Conservation (phyloP, 2,888 invertebrate species). For the Leptopterna dolabrata region DNA sequence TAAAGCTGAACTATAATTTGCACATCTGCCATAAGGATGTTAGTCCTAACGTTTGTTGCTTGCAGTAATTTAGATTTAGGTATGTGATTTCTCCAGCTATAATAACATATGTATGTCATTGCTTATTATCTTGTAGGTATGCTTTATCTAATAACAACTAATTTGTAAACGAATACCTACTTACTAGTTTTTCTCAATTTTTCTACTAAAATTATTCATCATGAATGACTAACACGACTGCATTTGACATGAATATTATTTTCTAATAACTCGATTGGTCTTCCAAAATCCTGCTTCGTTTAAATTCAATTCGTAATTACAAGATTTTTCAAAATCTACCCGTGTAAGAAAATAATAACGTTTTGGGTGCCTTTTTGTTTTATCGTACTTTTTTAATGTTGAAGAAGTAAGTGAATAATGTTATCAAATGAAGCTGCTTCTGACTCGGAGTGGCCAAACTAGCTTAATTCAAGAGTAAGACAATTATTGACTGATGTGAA, state of each 20-base stretch:
- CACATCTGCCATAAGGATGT: too few species aligned
- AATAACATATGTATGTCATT: too few species aligned
- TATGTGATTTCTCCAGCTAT: too few species aligned
- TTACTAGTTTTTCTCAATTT: too few species aligned
- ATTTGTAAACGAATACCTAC: too few species aligned
- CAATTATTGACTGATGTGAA: neutral
- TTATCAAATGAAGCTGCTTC: neutral
- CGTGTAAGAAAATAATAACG: neutral
- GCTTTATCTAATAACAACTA: too few species aligned
- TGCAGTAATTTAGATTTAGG: too few species aligned
- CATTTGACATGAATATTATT: neutral
- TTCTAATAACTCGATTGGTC: neutral
- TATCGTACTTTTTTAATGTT: neutral
- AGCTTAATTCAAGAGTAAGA: neutral
- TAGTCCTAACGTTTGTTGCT: too few species aligned
- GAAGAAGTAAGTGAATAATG: neutral
- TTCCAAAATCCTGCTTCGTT: neutral
- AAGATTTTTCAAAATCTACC: neutral
- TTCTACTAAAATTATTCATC: neutral
- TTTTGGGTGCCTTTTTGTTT: conserved; percentile 11
- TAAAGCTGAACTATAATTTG: too few species aligned
- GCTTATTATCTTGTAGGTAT: too few species aligned
- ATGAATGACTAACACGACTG: neutral
- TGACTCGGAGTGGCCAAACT: neutral
- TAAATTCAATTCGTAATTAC: neutral